Evolutionary conservation across 2,797 vertebrate genomes (phyloP), one percentile per base, ranked within the genome.

Genomic region (Aratinga solstitialis): DNA sequence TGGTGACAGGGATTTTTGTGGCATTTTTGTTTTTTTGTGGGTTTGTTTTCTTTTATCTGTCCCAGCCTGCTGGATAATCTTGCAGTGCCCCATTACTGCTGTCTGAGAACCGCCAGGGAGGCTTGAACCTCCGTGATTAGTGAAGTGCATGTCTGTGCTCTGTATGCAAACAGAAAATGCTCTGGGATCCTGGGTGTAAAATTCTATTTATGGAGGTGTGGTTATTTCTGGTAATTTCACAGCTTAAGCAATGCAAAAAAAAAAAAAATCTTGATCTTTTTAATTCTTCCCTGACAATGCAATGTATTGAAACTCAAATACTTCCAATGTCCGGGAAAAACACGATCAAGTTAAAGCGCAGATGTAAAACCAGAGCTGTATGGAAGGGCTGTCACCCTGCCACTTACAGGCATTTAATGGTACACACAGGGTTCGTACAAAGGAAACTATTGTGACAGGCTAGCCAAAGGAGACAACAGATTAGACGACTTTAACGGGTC

Each of bases 281-380:
- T 56, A 89, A 90, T 71, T 86, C 29, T 66, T 38, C 36, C 48
- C 65, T 74, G 85, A 84, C 61, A 51, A 51, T 22, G 47, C 56
- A n/a, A 65, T 84, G 34, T 68, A 27, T 42, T 86, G 87, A 85
- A 96, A 92, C 45, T 10, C 47, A 92, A 93, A 80, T 73, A 59
- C 45, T 76, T 75, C 38, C 71, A 53, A 11, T 38, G 81, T 72
- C 92, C 76, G 34, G 43, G 73, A 61, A 85, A 96, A 94, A 88
- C 10, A 34, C 12, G 14, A 90, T 74, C 88, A 93, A 92, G 81
- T 83, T 38, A 65, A 62, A 73, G 59, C 71, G 88, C 34, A 67
- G 43, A 63, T 34, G n/a, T 91, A 85, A 89, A 93, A 30, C 24
- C 21, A 59, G 51, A 71, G 84, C 84, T 85, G 82, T 56, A 92